Base-by-base conservation (phyloP, 2,797 vertebrate species). In the Enteromius radiatus region DNA sequence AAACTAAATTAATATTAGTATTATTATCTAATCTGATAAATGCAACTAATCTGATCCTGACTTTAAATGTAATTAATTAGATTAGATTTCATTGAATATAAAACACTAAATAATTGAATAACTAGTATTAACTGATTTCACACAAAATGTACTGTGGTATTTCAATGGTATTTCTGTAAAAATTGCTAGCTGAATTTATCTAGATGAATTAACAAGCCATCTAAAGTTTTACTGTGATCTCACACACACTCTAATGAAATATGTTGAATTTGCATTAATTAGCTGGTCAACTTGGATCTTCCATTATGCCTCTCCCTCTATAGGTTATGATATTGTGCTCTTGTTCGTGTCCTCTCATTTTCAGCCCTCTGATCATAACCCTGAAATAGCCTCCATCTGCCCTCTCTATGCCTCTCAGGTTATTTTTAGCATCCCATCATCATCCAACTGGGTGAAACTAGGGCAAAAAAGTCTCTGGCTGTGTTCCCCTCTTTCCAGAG, bases 371-470 rank as follows among this genome's bases (percentile, higher is more conserved):
- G 43, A 64, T 70, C 65, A 65, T 64, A 77, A 54, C 41, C 33
- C 33, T 73, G 23, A 71, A 65, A 69, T 63, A 70, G 52, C 52
- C 63, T 49, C 64, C 49, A 47, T 23, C 47, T 76, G 28, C 47
- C 61, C 71, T 6, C 1, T 33, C 83, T 59, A 31, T 7, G 12
- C 14, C 23, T 19, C 75, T 31, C 61, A 31, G 19, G 3, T 43
- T 84, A 64, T 81, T 69, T 71, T 76, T 47, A 82, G 17, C 3
- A 19, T 45, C 21, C 23, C 36, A 31, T 77, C 71, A 76, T 52
- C 73, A 41, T 64, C 47, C 65, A 61, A 28, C 83, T 33, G 61
- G 19, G 33, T 52, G 5, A 56, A 81, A 71, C 81, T 70, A 83
- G 73, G 81, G 63, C 49, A 76, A 31, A 68, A 68, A 47, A 23